Conservation (phyloP, 2,888 invertebrate genomes). For the Mechanitis messenoides region DNA sequence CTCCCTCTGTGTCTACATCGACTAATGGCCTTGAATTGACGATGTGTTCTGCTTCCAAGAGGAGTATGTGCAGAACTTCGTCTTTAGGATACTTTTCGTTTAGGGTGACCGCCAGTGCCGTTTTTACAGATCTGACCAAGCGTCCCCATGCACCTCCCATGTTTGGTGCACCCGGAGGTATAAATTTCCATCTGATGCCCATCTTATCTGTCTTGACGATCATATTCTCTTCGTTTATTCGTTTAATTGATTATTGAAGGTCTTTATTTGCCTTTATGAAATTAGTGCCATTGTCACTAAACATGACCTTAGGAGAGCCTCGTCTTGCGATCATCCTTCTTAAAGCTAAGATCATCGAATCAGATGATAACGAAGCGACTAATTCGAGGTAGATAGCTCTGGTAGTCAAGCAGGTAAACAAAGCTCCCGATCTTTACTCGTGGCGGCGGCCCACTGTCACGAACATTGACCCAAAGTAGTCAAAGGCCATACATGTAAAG, state of each 20-base stretch:
- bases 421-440: conserved; percentile 22
- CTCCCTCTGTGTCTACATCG: not conserved
- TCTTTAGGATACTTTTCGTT: conserved; percentile 7
- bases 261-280: conserved; percentile 9
- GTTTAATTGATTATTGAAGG: too few relatives aligned
- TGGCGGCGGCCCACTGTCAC: too few relatives aligned
- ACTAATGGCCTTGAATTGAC: conserved; percentile 5
- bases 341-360: conserved; percentile 28
- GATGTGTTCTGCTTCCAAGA: conserved; percentile 8
- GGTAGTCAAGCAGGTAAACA: conserved; percentile 18
- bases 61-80: not conserved
- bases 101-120: not conserved
- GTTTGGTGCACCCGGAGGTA: conserved; percentile 5
- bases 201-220: too few relatives aligned
- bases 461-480: conserved; percentile 30
- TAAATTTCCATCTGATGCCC: conserved; percentile 9
- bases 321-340: conserved; percentile 28
- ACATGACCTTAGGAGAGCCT: conserved; percentile 4
- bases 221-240: too few relatives aligned
- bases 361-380: conserved; percentile 9
- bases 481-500: conserved; percentile 23
- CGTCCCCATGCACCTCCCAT: conserved; percentile 13
- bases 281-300: conserved; percentile 9
- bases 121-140: conserved; percentile 2
- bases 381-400: conserved; percentile 20